Evolutionary conservation across 1,140 invertebrate species (phyloP), one percentile per base, ranked within the genome.

Genomic region (Orius insidiosus): DNA sequence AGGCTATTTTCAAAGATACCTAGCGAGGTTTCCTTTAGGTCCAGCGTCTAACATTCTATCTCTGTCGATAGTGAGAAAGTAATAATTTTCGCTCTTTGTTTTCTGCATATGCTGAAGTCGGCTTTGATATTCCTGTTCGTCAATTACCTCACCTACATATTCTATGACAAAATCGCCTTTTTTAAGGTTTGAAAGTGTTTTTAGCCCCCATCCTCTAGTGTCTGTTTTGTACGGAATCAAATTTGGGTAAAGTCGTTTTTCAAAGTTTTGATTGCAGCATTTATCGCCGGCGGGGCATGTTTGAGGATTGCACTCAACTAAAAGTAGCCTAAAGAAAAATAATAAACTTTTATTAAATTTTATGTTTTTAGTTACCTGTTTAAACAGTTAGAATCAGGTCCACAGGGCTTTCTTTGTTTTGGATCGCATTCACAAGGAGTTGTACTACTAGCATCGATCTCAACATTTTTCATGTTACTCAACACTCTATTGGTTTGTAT

Each of bases 141-240:
- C 86, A 50, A 97, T 92, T 38, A 96, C 64, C 62, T 97, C 93
- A 9, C 93, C 92, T 1, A 95, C 89, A 60, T 97, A 97, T 61
- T 97, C 93, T 47, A 92, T 86, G 1, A 97, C 77, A 66, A 59
- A 59, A 38, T 54, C 51, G 41, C 58, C 86, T 63, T 80, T 75
- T 58, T 73, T 76, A 13, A 96, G 77, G 45, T 75, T 67, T 41
- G 75, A 75, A 0, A 80, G 58, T 1, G n/a, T 71, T 56, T 76
- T 78, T 0, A 96, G 66, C 3, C 90, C 92, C 85, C 90, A 96
- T 2, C 92, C 92, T 31, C 86, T 64, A 8, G 69, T 70, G 7
- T 72, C 68, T 0, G 87, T 92, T 48, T 76, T 74, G 54, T 80
- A 80, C 0, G 84, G 78, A 49, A 72, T 68, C 52, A 88, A 67